These are phyloP conservation scores for Sapajus apella DNA, from an alignment of 2,113 vertebrate species.

Conservation along the genomic window DNA sequence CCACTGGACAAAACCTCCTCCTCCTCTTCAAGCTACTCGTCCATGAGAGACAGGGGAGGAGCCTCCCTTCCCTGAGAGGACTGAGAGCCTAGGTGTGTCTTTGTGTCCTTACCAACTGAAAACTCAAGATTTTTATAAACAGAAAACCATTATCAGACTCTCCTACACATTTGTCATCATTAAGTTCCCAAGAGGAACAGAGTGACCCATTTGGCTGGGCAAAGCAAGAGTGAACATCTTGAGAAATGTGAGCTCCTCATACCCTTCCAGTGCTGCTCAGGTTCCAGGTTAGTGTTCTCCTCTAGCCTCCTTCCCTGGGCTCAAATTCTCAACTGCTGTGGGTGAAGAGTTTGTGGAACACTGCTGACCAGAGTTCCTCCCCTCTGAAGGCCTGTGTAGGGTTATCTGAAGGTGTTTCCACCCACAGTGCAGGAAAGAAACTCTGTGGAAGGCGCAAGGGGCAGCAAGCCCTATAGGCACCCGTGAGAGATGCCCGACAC, in stretches of 20 bases:
- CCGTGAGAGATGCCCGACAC: not conserved
- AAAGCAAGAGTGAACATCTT: not conserved
- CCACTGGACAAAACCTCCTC: not conserved
- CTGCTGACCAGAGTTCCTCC: not conserved
- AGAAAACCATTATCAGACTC: not conserved
- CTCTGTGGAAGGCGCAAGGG: not conserved
- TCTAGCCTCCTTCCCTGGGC: not conserved
- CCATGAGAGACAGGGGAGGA: not conserved
- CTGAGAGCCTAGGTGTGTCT: not conserved
- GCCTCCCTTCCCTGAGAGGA: not conserved
- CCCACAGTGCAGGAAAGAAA: not conserved
- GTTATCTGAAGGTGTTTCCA: not conserved
- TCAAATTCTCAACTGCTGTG: conserved; percentile 25
- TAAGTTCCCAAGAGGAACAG: not conserved
- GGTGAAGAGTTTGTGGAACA: not conserved
- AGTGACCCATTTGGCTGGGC: conserved; percentile 53
- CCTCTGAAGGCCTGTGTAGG: not conserved
- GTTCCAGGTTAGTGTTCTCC: conserved; percentile 54
- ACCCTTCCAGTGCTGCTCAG: conserved; percentile 18
- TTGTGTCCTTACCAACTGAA: not conserved
- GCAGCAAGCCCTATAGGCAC: not conserved
- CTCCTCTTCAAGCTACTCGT: not conserved
- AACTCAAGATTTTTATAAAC: not conserved
- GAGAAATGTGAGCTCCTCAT: conserved; percentile 66
- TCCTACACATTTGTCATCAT: not conserved